A percentile compares a stretch with the other conserved stretches of the same genome.
These are phyloP conservation scores for Branchipolynoe longqiensis DNA, from an alignment of 2,888 invertebrate species.

Conservation along the genomic window DNA sequence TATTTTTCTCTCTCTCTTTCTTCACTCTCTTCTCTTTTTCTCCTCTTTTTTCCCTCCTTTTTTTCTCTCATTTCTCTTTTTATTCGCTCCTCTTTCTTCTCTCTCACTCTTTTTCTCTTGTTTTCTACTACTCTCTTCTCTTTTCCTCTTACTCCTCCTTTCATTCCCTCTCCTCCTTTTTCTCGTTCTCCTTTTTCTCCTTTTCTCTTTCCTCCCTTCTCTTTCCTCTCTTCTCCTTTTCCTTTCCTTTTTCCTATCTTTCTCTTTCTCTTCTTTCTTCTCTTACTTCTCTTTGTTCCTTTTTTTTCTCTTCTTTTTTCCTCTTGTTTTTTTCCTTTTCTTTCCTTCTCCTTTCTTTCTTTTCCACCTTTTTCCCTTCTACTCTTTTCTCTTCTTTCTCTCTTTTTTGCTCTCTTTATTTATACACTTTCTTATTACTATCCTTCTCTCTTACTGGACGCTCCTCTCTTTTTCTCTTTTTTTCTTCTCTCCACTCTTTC, in stretches of 20 bases:
- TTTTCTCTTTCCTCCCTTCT: not conserved
- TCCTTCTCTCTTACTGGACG: not conserved
- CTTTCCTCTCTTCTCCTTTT: not conserved
- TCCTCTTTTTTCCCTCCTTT: not conserved
- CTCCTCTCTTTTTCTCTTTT: conserved; percentile 14
- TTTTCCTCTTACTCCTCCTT: not conserved
- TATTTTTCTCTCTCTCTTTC: not conserved
- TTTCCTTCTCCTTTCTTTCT: not conserved
- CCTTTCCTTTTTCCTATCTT: not conserved
- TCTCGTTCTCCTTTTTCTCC: not conserved
- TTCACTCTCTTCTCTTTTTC: not conserved
- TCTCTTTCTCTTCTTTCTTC: not conserved
- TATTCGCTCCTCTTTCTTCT: not conserved
- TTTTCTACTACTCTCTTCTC: too few species aligned
- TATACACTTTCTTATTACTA: not conserved
- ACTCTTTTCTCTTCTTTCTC: not conserved
- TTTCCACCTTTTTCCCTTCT: not conserved
- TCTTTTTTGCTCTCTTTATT: not conserved
- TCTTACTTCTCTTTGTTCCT: not conserved
- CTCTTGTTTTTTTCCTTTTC: not conserved
- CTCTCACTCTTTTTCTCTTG: not conserved
- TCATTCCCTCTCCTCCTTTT: not conserved
- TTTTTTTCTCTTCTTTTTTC: not conserved
- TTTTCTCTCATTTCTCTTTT: not conserved
- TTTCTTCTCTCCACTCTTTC: not conserved